Conservation (phyloP, 1,140 invertebrate genomes). For the Geopemphigus sp. region DNA sequence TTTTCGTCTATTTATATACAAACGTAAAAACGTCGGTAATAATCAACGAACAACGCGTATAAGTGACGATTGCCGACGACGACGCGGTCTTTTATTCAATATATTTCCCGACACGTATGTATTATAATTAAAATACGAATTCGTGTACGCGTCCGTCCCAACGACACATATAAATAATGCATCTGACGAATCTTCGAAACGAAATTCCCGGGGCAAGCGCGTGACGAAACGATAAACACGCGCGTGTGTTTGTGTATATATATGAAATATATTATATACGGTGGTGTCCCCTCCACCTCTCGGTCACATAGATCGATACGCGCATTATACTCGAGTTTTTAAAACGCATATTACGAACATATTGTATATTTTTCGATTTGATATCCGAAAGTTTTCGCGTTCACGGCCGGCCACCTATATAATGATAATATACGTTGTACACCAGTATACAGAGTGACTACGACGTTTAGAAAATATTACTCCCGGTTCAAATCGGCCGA, state of each 20-base stretch:
- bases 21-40: too few relatives aligned
- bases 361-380: background rate
- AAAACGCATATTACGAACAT: background rate
- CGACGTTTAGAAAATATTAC: too few relatives aligned
- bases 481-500: too few relatives aligned
- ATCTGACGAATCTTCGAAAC: background rate
- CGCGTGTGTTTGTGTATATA: too few relatives aligned
- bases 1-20: too few relatives aligned
- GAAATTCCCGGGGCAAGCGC: background rate
- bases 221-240: background rate
- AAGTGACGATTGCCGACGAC: too few relatives aligned
- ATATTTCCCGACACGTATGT: background rate
- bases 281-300: too few relatives aligned
- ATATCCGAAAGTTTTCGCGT: slow-evolving; percentile 28
- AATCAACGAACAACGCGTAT: too few relatives aligned
- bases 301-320: too few relatives aligned
- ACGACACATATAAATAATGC: background rate
- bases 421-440: too few relatives aligned
- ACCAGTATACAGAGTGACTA: too few relatives aligned
- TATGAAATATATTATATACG: background rate
- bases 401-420: background rate
- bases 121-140: background rate
- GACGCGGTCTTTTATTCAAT: background rate
- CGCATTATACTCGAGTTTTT: background rate
- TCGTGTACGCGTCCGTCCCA: background rate